Percentiles rank a stretch among this genome's conserved stretches.
Evolutionary conservation across 2,113 vertebrate genomes (phyloP).

Genomic region (Hydrochoerus hydrochaeris): DNA sequence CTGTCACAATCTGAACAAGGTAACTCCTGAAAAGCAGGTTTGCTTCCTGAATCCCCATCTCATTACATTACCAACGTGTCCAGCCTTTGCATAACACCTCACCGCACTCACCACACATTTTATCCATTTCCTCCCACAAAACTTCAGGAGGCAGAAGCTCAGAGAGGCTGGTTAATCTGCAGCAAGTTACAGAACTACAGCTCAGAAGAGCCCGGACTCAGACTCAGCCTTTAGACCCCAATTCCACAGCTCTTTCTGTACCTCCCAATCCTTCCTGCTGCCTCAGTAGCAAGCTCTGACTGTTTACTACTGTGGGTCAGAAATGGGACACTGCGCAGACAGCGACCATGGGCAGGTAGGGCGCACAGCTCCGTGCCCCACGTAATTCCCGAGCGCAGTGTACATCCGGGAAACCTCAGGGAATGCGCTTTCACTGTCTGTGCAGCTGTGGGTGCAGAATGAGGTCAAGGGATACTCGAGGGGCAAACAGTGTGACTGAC

Average conservation of each 20-base stretch:
- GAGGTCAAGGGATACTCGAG: not conserved
- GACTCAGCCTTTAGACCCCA: not conserved
- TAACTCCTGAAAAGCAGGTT: not conserved
- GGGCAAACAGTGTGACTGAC: rapidly evolving
- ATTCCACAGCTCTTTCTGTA: not conserved
- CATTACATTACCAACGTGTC: not conserved
- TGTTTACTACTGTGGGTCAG: not conserved
- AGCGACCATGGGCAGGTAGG: not conserved
- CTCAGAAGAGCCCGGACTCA: not conserved
- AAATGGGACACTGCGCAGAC: not conserved
- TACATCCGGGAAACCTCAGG: not conserved
- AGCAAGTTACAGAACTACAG: not conserved
- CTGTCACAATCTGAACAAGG: rapidly evolving
- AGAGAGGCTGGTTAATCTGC: not conserved
- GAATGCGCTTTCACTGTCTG: rapidly evolving
- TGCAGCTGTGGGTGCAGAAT: not conserved
- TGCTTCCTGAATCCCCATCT: not conserved
- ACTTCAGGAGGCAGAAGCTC: not conserved
- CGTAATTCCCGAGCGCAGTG: rapidly evolving
- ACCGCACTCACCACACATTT: rapidly evolving
- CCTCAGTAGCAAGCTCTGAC: not conserved
- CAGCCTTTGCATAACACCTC: not conserved
- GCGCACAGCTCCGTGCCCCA: not conserved
- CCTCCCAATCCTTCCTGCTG: not conserved
- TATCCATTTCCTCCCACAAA: not conserved